Conservation (phyloP, 1,140 invertebrate species). For the Apocrypta bakeri region DNA sequence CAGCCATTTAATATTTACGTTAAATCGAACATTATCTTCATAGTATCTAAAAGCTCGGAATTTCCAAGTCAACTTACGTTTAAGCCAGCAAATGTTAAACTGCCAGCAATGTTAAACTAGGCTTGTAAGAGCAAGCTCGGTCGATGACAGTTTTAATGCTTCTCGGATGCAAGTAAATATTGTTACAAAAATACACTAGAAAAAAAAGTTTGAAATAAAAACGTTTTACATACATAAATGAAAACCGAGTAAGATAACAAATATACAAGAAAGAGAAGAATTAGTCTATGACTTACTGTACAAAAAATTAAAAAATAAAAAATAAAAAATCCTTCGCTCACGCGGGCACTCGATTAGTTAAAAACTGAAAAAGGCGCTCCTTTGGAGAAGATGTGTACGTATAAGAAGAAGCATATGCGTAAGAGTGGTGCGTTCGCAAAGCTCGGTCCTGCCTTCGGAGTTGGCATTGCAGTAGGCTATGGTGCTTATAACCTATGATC, state of each 20-base stretch:
- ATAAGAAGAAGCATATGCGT: not conserved
- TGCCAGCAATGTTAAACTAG: not conserved
- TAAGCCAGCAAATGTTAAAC: constrained; percentile 32
- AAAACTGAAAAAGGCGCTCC: not conserved
- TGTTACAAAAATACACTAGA: too few relatives aligned
- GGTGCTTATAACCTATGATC: not conserved
- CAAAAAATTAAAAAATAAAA: not conserved
- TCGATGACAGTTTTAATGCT: too few relatives aligned
- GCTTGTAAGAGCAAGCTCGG: too few relatives aligned
- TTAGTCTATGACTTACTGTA: not conserved
- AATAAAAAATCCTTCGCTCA: too few relatives aligned
- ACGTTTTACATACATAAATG: too few relatives aligned
- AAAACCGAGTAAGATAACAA: too few relatives aligned
- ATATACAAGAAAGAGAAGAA: too few relatives aligned
- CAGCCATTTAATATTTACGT: constrained; percentile 38
- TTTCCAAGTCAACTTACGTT: constrained; percentile 38
- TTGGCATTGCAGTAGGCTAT: constrained; percentile 23
- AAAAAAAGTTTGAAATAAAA: too few relatives aligned
- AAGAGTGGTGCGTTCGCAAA: not conserved
- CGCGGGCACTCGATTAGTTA: not conserved
- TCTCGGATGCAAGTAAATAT: too few relatives aligned
- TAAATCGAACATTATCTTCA: constrained; percentile 46
- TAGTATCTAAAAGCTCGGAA: constrained; percentile 42
- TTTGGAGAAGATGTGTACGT: not conserved
- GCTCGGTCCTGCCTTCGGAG: constrained; percentile 15